A percentile compares a stretch with the other conserved stretches of the same genome.
Conservation (phyloP, 2,113 vertebrate species). For the Amia ocellicauda region DNA sequence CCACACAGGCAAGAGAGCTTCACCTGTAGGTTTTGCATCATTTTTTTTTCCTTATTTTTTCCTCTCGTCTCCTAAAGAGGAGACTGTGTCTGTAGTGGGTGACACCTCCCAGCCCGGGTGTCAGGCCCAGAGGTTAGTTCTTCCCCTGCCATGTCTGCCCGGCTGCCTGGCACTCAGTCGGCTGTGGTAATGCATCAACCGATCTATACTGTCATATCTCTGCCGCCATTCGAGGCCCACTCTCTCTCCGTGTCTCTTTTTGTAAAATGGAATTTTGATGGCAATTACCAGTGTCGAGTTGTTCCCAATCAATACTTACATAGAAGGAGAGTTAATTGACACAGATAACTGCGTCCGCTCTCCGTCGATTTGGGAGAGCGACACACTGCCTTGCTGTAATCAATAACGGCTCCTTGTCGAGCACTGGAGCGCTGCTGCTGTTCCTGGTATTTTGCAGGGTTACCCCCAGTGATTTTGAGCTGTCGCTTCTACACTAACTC, state of each 20-base stretch:
- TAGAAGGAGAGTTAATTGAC: slow-evolving; percentile 66
- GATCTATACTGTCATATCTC: slow-evolving; percentile 46
- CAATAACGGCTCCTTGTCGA: slow-evolving; percentile 67
- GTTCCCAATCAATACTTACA: slow-evolving; percentile 76
- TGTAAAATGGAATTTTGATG: slow-evolving; percentile 73
- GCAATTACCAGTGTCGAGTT: slow-evolving; percentile 66
- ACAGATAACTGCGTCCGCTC: slow-evolving; percentile 62
- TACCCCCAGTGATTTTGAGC: slow-evolving; percentile 56
- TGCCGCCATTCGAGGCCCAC: slow-evolving; percentile 38
- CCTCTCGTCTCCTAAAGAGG: slow-evolving; percentile 29
- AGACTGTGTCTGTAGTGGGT: slow-evolving; percentile 23
- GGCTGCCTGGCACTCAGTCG: slow-evolving; percentile 5
- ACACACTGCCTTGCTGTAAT: slow-evolving; percentile 66
- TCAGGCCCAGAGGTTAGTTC: no score
- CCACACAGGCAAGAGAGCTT: slow-evolving; percentile 49
- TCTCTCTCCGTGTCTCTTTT: slow-evolving; percentile 45
- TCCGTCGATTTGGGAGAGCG: slow-evolving; percentile 56
- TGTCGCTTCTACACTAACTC: slow-evolving; percentile 67
- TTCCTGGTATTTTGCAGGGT: slow-evolving; percentile 55
- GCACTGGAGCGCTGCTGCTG: slow-evolving; percentile 53
- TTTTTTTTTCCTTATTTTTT: slow-evolving; percentile 36
- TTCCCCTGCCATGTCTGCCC: no score
- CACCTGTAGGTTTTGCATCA: slow-evolving; percentile 46
- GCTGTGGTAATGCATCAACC: slow-evolving; percentile 37
- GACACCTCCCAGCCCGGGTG: slow-evolving; percentile 4